phyloP scores from a whole-genome alignment of 92 coral and sea anemone species.

The Desmophyllum pertusum region DNA sequence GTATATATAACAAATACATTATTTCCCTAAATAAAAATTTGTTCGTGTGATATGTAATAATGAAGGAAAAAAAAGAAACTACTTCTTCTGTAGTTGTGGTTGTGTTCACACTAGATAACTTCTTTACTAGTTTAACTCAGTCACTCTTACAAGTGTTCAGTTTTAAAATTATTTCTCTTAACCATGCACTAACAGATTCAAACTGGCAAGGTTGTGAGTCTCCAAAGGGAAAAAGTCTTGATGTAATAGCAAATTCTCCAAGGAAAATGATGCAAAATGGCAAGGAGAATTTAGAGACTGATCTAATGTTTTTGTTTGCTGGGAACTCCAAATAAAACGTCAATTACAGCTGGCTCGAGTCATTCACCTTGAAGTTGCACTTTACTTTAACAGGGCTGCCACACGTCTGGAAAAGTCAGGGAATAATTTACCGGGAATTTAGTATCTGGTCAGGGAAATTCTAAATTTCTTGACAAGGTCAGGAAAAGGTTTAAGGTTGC shows the following conservation, averaged over 20 bases:
- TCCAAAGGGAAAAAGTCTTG: neutral
- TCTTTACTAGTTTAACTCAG: neutral
- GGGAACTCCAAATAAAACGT: neutral
- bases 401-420: no score
- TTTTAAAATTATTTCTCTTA: neutral
- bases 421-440: no score
- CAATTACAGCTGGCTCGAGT: neutral
- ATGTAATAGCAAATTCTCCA: neutral
- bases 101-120: neutral
- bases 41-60: constrained; percentile 7
- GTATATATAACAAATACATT: neutral
- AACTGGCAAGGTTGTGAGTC: neutral
- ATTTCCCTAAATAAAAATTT: constrained; percentile 18
- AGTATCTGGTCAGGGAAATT: no score
- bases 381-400: no score
- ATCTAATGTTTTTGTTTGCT: no score
- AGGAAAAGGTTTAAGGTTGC: no score
- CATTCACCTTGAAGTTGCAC: neutral
- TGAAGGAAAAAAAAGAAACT: neutral
- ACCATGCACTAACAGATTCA: neutral
- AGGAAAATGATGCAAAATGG: neutral
- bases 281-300: neutral
- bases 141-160: neutral
- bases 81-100: neutral
- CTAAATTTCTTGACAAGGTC: no score